Conservation (phyloP, 2,113 vertebrate species). For the Cheirogaleus medius region DNA sequence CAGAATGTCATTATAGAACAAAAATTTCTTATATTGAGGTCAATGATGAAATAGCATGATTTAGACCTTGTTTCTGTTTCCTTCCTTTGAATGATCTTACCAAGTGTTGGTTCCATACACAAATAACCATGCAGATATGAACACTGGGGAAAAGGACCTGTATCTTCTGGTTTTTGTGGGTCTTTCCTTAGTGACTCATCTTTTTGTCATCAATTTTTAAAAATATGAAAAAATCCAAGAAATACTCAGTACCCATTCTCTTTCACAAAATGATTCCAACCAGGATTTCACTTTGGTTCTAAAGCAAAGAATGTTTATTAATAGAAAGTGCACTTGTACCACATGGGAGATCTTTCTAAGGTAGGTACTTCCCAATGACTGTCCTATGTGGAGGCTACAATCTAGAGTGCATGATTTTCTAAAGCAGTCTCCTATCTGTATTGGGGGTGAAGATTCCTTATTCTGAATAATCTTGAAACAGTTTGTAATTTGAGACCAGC, state of each 20-base stretch:
- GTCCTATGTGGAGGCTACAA: neutral
- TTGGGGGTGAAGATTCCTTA: neutral
- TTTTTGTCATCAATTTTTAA: conserved; percentile 25
- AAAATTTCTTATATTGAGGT: neutral
- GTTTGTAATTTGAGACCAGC: neutral
- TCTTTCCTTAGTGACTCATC: neutral
- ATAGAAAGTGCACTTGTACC: neutral
- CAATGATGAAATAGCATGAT: neutral
- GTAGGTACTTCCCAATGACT: neutral
- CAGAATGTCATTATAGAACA: neutral
- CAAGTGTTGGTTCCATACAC: neutral
- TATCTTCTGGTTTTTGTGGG: neutral
- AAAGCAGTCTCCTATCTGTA: neutral
- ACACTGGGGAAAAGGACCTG: neutral
- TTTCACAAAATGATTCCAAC: conserved; percentile 16
- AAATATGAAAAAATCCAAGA: neutral
- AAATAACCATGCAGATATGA: neutral
- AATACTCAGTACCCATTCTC: neutral
- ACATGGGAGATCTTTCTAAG: neutral
- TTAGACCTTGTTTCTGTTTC: neutral
- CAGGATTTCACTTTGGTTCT: conserved; percentile 25
- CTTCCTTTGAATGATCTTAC: neutral
- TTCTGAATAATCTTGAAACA: conserved; percentile 22
- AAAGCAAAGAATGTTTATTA: conserved; percentile 39
- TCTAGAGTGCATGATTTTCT: neutral